Evolutionary conservation across 2,797 vertebrate species (phyloP).

Genomic region (Rhadinocentrus ornatus): DNA sequence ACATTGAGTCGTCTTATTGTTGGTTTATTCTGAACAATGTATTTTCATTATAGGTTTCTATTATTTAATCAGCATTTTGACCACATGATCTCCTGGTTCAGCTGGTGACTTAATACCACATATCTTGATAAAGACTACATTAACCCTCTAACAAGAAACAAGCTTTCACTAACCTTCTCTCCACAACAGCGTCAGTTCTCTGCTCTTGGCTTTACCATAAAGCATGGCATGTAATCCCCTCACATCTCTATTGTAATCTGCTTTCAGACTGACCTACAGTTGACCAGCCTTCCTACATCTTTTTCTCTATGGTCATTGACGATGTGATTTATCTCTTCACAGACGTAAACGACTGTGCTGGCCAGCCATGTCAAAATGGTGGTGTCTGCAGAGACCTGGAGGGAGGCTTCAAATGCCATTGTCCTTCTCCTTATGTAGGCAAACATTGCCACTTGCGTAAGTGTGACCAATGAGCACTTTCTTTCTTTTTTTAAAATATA

Average conservation of each 20-base stretch:
- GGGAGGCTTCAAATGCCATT: constrained; percentile 85
- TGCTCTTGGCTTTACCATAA: constrained; percentile 53
- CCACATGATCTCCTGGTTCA: constrained; percentile 9
- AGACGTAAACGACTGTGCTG: constrained; percentile 85
- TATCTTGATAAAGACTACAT: constrained; percentile 9
- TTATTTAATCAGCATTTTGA: neutral
- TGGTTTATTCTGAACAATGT: neutral
- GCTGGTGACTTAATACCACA: constrained; percentile 2
- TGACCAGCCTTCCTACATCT: neutral
- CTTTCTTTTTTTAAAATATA: neutral
- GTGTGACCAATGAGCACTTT: constrained; percentile 52
- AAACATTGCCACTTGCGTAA: constrained; percentile 85
- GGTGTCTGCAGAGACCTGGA: constrained; percentile 85
- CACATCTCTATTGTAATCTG: constrained; percentile 10
- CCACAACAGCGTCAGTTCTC: constrained; percentile 16
- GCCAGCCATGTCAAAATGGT: constrained; percentile 85
- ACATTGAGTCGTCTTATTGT: neutral
- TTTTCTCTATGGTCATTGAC: neutral
- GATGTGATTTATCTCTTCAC: constrained; percentile 26
- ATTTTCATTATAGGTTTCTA: neutral
- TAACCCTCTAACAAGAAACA: constrained; percentile 10
- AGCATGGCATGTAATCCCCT: constrained; percentile 44
- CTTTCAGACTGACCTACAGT: constrained; percentile 10
- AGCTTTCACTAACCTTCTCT: constrained; percentile 27
- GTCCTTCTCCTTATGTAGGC: constrained; percentile 88